These are phyloP conservation scores for Acanthurus tractus DNA, from an alignment of 2,797 vertebrate genomes.

Conservation along the genomic window DNA sequence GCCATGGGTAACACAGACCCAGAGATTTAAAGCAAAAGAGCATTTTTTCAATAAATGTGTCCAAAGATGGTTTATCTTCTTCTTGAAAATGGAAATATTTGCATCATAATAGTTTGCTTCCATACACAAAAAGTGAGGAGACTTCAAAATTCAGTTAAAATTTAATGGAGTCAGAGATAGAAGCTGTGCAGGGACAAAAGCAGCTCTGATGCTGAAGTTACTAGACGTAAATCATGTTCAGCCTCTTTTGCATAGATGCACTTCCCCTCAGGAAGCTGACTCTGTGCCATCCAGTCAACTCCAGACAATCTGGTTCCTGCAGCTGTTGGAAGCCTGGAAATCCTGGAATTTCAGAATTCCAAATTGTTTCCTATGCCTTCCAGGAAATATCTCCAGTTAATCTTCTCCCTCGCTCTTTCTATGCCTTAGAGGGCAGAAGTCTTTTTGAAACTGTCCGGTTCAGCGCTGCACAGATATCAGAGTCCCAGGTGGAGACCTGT, in stretches of 20 bases:
- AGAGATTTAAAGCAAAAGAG: neutral
- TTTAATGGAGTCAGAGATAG: neutral
- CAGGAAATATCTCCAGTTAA: conserved; percentile 52
- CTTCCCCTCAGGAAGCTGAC: conserved; percentile 65
- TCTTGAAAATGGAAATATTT: neutral
- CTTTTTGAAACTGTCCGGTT: conserved; percentile 46
- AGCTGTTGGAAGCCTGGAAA: conserved; percentile 53
- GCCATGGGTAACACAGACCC: too few relatives aligned
- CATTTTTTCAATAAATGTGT: neutral
- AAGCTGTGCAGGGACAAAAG: conserved; percentile 4
- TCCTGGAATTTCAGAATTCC: conserved; percentile 65
- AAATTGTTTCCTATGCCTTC: conserved; percentile 59
- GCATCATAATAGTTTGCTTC: neutral
- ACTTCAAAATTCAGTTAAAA: neutral
- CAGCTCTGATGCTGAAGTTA: conserved; percentile 5
- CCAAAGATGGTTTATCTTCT: neutral
- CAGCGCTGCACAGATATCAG: conserved; percentile 55
- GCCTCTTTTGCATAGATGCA: conserved; percentile 44
- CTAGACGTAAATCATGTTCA: conserved; percentile 33
- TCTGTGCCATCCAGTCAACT: conserved; percentile 59
- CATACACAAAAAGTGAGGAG: neutral
- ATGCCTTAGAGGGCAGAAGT: conserved; percentile 53
- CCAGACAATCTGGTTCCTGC: conserved; percentile 61
- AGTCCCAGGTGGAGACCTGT: conserved; percentile 68
- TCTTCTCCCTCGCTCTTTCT: conserved; percentile 36